A percentile compares a stretch with the other conserved stretches of the same genome.
Evolutionary conservation across 2,797 vertebrate species (phyloP).

Genomic region (Discoglossus pictus): DNA sequence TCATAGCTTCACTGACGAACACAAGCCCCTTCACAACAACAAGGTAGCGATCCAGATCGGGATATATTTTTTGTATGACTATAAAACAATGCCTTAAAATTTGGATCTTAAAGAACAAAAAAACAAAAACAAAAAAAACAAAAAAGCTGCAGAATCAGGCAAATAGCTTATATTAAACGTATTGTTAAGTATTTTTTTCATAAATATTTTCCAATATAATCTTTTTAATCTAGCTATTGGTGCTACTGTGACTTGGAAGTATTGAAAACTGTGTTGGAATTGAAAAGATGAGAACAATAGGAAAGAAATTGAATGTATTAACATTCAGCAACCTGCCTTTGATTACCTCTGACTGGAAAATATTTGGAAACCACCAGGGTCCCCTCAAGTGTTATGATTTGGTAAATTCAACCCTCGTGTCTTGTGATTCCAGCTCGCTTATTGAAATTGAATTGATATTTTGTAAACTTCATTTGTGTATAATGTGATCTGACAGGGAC

Average conservation of each 20-base stretch:
- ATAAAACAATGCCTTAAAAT: no score
- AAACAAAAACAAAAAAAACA: constrained; percentile 37
- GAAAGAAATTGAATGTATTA: constrained; percentile 97
- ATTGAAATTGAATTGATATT: constrained; percentile 99
- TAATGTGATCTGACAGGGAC: constrained; percentile 99
- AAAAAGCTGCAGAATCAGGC: constrained; percentile 48
- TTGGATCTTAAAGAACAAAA: no score
- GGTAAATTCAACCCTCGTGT: constrained; percentile 76
- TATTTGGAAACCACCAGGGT: constrained; percentile 90
- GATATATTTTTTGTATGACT: no score
- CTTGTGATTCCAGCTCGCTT: constrained; percentile 80
- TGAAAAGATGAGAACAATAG: constrained; percentile 88
- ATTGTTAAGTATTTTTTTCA: constrained; percentile 55
- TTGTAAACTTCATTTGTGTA: constrained; percentile 99
- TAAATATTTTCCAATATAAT: no score
- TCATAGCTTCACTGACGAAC: no score
- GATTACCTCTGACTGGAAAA: constrained; percentile 97
- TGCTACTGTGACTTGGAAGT: constrained; percentile 63
- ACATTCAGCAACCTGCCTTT: constrained; percentile 86
- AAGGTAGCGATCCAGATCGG: no score
- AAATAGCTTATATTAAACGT: constrained; percentile 53
- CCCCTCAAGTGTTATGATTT: constrained; percentile 87
- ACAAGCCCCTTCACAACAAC: no score
- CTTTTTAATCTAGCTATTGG: constrained; percentile 54
- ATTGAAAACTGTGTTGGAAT: constrained; percentile 77